phyloP scores from a whole-genome alignment of 1,140 invertebrate species.

The Phortica variegata region DNA sequence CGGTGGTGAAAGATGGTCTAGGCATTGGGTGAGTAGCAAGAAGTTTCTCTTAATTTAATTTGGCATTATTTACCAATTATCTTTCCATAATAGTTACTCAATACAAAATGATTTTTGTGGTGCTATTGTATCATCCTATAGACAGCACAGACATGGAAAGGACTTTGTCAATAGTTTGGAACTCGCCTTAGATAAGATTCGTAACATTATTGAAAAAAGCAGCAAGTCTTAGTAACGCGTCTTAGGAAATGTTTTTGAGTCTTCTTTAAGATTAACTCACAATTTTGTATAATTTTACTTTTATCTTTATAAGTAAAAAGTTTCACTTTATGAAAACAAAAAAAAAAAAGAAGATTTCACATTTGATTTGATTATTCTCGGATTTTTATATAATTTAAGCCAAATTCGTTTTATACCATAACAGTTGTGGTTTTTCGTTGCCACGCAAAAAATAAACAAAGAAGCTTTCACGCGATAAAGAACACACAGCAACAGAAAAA shows the following conservation, averaged over 20 bases:
- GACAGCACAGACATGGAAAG: conserved; percentile 66
- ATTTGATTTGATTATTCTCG: not conserved
- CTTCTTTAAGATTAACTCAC: not conserved
- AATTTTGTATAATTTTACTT: conserved; percentile 16
- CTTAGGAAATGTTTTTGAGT: not conserved
- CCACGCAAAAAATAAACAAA: too few relatives aligned
- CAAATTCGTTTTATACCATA: too few relatives aligned
- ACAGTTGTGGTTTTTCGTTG: too few relatives aligned
- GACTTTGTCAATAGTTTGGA: conserved; percentile 72
- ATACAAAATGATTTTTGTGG: conserved; percentile 76
- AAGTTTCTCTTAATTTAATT: conserved; percentile 3
- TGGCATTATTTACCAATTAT: conserved; percentile 1
- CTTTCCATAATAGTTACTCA: conserved; percentile 63
- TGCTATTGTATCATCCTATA: conserved; percentile 77
- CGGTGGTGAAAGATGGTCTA: conserved; percentile 86
- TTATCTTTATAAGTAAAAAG: conserved; percentile 24
- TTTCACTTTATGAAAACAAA: conserved; percentile 7
- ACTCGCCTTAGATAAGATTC: conserved; percentile 62
- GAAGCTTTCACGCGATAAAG: too few relatives aligned
- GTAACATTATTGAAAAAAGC: conserved; percentile 33
- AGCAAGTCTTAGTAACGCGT: conserved; percentile 6
- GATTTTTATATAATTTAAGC: too few relatives aligned
- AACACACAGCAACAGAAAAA: too few relatives aligned
- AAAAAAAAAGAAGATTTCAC: not conserved
- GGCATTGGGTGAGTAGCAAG: conserved; percentile 75